Conservation (phyloP, 2,113 vertebrate genomes). For the Pampusana beccarii region DNA sequence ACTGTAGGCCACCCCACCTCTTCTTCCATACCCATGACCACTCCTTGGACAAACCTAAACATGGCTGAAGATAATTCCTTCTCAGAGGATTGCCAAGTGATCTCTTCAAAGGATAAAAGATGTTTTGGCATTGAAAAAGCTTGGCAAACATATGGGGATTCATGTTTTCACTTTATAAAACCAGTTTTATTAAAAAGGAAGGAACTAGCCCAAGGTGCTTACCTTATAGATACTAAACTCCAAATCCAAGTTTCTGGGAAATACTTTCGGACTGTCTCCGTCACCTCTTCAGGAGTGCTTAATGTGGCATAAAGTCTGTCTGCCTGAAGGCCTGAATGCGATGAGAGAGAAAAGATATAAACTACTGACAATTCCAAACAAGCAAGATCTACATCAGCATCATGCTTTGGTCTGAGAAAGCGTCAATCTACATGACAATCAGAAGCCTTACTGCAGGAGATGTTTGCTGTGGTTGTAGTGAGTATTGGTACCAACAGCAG, state of each 20-base stretch:
- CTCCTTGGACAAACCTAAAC: not conserved
- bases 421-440: not conserved
- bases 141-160: not conserved
- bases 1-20: not conserved
- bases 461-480: not conserved
- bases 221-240: slow-evolving; percentile 65
- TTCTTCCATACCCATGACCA: not conserved
- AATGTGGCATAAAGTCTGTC: accelerated
- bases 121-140: not conserved
- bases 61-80: not conserved
- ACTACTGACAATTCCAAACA: not conserved
- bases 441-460: not conserved
- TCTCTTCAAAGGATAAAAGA: not conserved
- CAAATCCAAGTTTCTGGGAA: slow-evolving; percentile 82
- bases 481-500: not conserved
- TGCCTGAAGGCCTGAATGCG: accelerated
- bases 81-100: not conserved
- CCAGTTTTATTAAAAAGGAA: not conserved
- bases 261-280: slow-evolving; percentile 66
- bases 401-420: not conserved
- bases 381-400: not conserved
- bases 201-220: slow-evolving; percentile 5
- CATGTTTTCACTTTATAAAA: not conserved
- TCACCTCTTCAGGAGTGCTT: not conserved
- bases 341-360: not conserved